phyloP scores from a whole-genome alignment of 2,888 invertebrate genomes.

The Oscheius sp. region DNA sequence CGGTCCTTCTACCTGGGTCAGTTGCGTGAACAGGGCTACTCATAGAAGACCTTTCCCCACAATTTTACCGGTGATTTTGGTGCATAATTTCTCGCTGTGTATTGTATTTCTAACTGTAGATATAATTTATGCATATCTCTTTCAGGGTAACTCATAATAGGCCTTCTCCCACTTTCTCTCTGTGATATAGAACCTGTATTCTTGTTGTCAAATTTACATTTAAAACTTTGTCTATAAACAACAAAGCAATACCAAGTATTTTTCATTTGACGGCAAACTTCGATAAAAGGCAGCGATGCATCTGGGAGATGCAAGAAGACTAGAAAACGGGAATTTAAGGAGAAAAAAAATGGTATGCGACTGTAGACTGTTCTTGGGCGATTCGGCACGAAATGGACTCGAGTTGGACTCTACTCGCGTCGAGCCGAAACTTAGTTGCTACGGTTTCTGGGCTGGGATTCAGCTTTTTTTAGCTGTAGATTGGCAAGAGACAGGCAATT shows the following conservation, averaged over 20 bases:
- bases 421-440: too few relatives aligned
- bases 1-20: constrained; percentile 75
- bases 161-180: background rate
- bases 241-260: background rate
- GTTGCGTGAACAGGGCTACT: constrained; percentile 65
- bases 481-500: too few relatives aligned
- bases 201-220: background rate
- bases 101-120: constrained; percentile 6
- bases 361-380: too few relatives aligned
- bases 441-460: too few relatives aligned
- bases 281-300: too few relatives aligned
- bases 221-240: constrained; percentile 10
- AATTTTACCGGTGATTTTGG: background rate
- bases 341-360: too few relatives aligned
- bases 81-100: constrained; percentile 12
- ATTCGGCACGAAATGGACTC: too few relatives aligned
- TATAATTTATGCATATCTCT: constrained; percentile 6
- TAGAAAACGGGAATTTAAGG: too few relatives aligned
- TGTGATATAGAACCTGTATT: constrained; percentile 7
- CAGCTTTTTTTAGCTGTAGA: too few relatives aligned
- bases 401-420: too few relatives aligned
- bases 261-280: too few relatives aligned
- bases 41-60: background rate
- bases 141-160: constrained; percentile 16
- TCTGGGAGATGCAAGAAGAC: too few relatives aligned